Conservation (phyloP, 2,113 vertebrate genomes). For the Chaenocephalus aceratus region DNA sequence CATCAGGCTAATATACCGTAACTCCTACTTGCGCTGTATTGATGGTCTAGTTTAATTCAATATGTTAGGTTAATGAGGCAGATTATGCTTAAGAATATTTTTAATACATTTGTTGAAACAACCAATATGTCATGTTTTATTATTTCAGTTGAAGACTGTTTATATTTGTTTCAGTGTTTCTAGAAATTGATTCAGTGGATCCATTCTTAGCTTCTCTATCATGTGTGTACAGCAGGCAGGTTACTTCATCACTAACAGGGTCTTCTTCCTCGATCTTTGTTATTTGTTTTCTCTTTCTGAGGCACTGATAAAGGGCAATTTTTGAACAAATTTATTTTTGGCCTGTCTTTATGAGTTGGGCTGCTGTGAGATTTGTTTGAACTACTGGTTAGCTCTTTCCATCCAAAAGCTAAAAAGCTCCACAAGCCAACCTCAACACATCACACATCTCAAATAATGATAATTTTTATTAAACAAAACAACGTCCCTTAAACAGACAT, state of each 20-base stretch:
- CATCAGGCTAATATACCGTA: no score
- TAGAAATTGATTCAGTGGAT: background rate
- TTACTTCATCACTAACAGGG: background rate
- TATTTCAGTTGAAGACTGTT: background rate
- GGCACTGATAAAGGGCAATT: background rate
- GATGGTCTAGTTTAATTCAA: no score
- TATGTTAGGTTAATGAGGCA: no score
- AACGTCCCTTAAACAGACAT: background rate
- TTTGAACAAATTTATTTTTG: slow-evolving; percentile 2
- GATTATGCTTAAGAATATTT: background rate
- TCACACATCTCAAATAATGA: background rate
- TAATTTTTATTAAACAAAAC: background rate
- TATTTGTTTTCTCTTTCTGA: background rate
- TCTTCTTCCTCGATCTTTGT: background rate
- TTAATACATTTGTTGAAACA: background rate
- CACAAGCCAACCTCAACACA: background rate
- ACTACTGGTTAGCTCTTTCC: background rate
- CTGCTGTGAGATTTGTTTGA: background rate
- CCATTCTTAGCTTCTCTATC: background rate
- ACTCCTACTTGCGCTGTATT: no score
- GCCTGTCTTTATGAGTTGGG: background rate
- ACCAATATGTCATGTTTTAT: background rate
- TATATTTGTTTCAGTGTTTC: background rate
- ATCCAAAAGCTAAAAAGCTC: background rate
- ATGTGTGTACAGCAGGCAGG: no score